Evolutionary conservation across 2,797 vertebrate species (phyloP).

Genomic region (Paratrypauchen microcephalus): DNA sequence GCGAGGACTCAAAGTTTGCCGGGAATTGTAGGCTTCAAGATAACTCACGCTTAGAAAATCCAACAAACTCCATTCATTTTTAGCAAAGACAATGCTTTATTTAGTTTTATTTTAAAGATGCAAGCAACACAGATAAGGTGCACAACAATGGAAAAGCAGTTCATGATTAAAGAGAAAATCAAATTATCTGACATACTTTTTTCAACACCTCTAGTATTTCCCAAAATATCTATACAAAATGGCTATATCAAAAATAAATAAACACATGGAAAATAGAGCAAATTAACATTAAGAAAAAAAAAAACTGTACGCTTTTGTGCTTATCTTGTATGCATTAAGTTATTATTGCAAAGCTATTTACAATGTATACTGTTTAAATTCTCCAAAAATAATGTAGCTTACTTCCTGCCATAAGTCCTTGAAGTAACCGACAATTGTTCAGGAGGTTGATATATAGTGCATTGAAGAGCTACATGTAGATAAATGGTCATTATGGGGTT

Average conservation of each 20-base stretch:
- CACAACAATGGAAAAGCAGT: conserved; percentile 55
- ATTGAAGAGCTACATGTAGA: conserved; percentile 48
- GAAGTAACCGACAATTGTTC: conserved; percentile 33
- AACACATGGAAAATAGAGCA: not conserved
- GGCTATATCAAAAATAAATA: not conserved
- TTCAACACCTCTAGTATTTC: conserved; percentile 36
- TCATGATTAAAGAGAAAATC: conserved; percentile 43
- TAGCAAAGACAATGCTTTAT: conserved; percentile 21
- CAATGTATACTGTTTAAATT: conserved; percentile 29
- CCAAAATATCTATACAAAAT: conserved; percentile 7
- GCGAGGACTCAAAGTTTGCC: conserved; percentile 9
- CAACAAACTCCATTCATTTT: not conserved
- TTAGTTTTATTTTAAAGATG: conserved; percentile 77
- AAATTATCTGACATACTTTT: conserved; percentile 35
- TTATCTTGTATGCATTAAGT: not conserved
- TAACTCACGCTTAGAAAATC: not conserved
- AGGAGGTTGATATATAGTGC: conserved; percentile 22
- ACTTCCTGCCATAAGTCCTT: conserved; percentile 25
- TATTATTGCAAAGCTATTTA: conserved; percentile 50
- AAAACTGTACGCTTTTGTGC: not conserved
- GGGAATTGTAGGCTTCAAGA: conserved; percentile 12
- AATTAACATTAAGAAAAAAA: not conserved
- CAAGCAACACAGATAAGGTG: conserved; percentile 65
- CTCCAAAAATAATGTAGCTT: conserved; percentile 14
- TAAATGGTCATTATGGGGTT: conserved; percentile 25